Evolutionary conservation across 2,113 vertebrate species (phyloP).

Genomic region (Pedionomus torquatus): DNA sequence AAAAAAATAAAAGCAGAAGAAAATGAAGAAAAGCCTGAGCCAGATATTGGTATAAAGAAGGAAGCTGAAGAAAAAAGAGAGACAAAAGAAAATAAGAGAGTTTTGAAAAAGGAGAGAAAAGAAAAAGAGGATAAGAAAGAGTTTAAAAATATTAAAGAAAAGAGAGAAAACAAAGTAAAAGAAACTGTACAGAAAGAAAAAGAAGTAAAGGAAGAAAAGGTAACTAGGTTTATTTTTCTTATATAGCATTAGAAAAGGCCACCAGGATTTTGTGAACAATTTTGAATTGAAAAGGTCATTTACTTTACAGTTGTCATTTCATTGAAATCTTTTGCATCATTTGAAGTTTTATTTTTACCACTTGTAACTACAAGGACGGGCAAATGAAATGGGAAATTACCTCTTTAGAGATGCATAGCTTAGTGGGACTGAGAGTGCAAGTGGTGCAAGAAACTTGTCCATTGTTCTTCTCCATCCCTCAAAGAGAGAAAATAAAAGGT

Average conservation of each 20-base stretch:
- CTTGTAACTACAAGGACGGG: not conserved
- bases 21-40: slow-evolving; percentile 75
- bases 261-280: not conserved
- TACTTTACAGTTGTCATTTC: not conserved
- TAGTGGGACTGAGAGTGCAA: slow-evolving; percentile 1
- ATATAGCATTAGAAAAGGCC: not conserved
- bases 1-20: slow-evolving; percentile 79
- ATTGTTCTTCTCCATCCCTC: not conserved
- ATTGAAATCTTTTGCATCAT: not conserved
- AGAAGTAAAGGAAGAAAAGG: slow-evolving; percentile 80
- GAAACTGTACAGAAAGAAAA: slow-evolving; percentile 81
- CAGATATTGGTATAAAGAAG: slow-evolving; percentile 77
- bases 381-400: not conserved
- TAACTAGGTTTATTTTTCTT: slow-evolving; percentile 6
- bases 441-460: not conserved
- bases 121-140: slow-evolving; percentile 78
- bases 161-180: slow-evolving; percentile 80
- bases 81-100: slow-evolving; percentile 78
- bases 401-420: not conserved
- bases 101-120: slow-evolving; percentile 80
- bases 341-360: slow-evolving; percentile 4
- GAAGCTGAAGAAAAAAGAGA: slow-evolving; percentile 80
- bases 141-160: slow-evolving; percentile 82
- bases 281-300: slow-evolving; percentile 26
- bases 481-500: not conserved